Conservation (phyloP, 2,888 invertebrate genomes). For the Ypsolopha sequella region DNA sequence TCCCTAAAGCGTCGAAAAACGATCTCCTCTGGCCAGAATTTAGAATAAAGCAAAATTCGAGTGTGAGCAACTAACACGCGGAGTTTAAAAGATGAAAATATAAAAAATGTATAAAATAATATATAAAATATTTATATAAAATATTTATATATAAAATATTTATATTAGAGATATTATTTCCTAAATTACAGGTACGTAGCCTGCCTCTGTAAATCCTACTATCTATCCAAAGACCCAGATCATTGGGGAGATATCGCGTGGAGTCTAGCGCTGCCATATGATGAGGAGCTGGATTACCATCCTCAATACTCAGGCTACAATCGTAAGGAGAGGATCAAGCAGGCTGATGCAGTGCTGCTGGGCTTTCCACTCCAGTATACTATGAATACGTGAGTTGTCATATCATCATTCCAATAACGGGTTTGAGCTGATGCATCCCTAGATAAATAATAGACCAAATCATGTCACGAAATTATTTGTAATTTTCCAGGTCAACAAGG, state of each 20-base stretch:
- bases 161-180: background rate
- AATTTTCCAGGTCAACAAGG: constrained; percentile 41
- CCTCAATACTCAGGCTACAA: constrained; percentile 67
- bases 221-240: constrained; percentile 40
- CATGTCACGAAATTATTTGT: background rate
- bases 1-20: too few relatives aligned
- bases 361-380: constrained; percentile 69
- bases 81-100: too few relatives aligned
- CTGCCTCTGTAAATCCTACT: constrained; percentile 55
- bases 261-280: constrained; percentile 63
- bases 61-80: too few relatives aligned
- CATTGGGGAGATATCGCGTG: constrained; percentile 63
- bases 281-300: constrained; percentile 61
- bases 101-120: too few relatives aligned
- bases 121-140: too few relatives aligned
- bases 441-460: background rate
- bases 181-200: constrained; percentile 43
- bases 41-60: too few relatives aligned
- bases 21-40: too few relatives aligned
- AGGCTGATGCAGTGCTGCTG: constrained; percentile 70
- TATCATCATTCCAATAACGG: constrained; percentile 2
- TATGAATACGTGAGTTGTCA: constrained; percentile 50
- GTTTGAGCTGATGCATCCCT: constrained; percentile 2
- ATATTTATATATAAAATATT: background rate
- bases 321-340: constrained; percentile 59